Conservation (phyloP, 2,113 vertebrate genomes). For the Gallinago jamesoni region DNA sequence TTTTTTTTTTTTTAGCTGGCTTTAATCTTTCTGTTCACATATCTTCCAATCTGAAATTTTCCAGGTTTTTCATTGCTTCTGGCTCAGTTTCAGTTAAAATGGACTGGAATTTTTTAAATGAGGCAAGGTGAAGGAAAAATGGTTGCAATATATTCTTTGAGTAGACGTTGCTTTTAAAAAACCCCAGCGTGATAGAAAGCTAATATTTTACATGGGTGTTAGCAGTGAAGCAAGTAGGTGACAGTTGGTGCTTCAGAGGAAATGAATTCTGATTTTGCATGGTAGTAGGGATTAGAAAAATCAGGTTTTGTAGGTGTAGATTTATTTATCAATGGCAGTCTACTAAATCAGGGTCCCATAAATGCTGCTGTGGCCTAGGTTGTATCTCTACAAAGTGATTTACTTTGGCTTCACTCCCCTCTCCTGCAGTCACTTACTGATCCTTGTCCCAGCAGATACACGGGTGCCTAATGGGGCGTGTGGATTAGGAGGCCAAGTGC, state of each 20-base stretch:
- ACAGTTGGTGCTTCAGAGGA: background rate
- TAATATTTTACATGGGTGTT: background rate
- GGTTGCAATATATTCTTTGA: background rate
- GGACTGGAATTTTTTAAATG: background rate
- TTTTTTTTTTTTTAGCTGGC: background rate
- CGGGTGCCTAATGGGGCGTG: accelerated
- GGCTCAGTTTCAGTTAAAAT: background rate
- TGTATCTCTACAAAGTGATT: background rate
- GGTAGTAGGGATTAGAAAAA: background rate
- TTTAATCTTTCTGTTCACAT: background rate
- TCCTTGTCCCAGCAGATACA: background rate
- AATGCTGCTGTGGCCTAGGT: background rate
- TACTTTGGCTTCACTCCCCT: background rate
- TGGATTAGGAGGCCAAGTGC: background rate
- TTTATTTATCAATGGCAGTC: background rate
- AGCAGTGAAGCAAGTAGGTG: background rate
- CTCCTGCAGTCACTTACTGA: background rate
- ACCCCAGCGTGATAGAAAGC: background rate
- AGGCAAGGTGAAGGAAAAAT: background rate
- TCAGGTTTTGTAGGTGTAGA: background rate
- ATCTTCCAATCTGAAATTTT: background rate
- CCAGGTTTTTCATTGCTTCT: background rate
- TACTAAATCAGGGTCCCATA: background rate
- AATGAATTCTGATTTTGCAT: background rate
- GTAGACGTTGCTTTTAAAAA: background rate